Evolutionary conservation across 2,888 invertebrate genomes (phyloP), one percentile per base, ranked within the genome.

Genomic region (Netelia virgata): DNA sequence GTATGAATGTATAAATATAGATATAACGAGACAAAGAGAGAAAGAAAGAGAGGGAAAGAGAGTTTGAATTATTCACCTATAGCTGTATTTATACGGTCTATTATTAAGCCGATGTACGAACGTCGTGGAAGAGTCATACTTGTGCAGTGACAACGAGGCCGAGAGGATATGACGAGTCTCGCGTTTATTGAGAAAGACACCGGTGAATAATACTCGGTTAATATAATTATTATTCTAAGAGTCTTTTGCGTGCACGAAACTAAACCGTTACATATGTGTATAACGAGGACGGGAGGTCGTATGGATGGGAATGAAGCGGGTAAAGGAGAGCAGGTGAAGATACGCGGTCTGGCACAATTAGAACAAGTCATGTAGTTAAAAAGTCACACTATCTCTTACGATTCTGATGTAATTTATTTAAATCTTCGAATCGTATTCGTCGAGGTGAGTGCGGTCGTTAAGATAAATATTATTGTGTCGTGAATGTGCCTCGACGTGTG

Each of bases 381-480:
- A 66, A 81, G 9, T 16, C 41, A 47, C 23, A 55, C 43, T 55
- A 68, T 74, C 53, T 66, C 28, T 14, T 9, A 47, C 8, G 23
- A 8, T n/a, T 57, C 41, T 18, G 14, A 14, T 10, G n/a, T 69
- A 47, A 76, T 70, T 82, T 64, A 83, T 83, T 59, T 28, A 36
- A 53, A 68, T 75, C 61, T 63, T 74, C 36, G 43, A 57, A 74
- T 69, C 74, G 41, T 68, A 10, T 64, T 69, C 8, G 73, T 73
- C 76, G 53, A 68, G 20, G 20, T 50, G 20, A 50, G 28, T 47
- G 23, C 47, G 63, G 73, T 69, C 78, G 61, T 83, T 69, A 69
- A 74, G 78, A 78, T 70, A 83, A 83, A 83, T 78, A 70, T 82
- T 72, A 82, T 63, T 70, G 78, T 28, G n/a, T 70, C 63, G 47